Evolutionary conservation across 2,888 invertebrate genomes (phyloP), one percentile per base, ranked within the genome.

Genomic region (Dusona sp.): DNA sequence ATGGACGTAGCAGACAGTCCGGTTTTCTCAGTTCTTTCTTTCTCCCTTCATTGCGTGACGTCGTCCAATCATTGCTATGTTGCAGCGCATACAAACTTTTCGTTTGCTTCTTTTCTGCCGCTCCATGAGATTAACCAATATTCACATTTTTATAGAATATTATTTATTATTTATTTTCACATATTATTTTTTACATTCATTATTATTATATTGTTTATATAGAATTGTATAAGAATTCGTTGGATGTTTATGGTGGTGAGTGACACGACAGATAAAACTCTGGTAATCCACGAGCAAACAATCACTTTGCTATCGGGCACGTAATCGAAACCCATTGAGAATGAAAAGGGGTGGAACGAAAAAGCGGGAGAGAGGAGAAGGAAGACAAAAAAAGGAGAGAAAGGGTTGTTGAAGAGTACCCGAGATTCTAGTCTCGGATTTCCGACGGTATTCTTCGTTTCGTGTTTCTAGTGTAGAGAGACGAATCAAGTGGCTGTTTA

Each of bases 401-500:
- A 70, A 48, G 73, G 73, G 36, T 73, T 74, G 61, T 45, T 65
- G 82, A 45, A 48, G 79, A 75, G 83, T 72, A 77, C 77, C 80
- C 67, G 77, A 80, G 86, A 86, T 86, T 86, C 83, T 54, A 38
- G 42, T 86, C 83, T 83, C 80, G 86, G 80, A 77, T 86, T 83
- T 80, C 83, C 61, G 61, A 57, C 19, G 57, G 51, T 73, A 65
- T 75, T 70, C 61, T 73, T 78, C 83, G 75, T 73, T 79, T 51
- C 19, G 61, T 79, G 38, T 36, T 61, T 61, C 54, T 22, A 38
- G 61, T 65, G 19, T 77, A 88, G 84, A 81, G 88, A 87, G 83
- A 88, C 86, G 89, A 91, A 90, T 90, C 89, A 91, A 91, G 91
- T 91, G 91, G 87, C 91, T 91, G 91, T 92, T 91, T 90, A 90